Percentiles rank a stretch among this genome's conserved stretches.
Conservation (phyloP, 2,888 invertebrate species). For the Oxycera nigricornis region DNA sequence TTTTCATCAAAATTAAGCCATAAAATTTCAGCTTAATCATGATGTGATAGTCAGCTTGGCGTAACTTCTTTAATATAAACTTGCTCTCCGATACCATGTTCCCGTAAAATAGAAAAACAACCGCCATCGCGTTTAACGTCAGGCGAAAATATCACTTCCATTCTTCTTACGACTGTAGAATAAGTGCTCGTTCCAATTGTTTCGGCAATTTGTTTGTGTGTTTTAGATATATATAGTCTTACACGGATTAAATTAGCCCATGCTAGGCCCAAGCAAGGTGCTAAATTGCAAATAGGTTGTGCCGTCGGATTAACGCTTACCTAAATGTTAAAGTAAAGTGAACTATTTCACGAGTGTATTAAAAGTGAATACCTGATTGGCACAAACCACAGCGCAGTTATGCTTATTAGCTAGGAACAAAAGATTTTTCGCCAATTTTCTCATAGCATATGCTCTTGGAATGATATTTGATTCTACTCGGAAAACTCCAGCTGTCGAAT, state of each 20-base stretch:
- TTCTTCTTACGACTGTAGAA: constrained; percentile 56
- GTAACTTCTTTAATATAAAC: too few relatives aligned
- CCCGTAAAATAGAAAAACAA: too few relatives aligned
- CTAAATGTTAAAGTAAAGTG: neutral
- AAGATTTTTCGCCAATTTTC: constrained; percentile 66
- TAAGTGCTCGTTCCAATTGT: constrained; percentile 48
- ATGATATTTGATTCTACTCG: constrained; percentile 64
- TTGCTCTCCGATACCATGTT: too few relatives aligned
- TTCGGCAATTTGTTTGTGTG: constrained; percentile 54
- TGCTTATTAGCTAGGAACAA: constrained; percentile 65
- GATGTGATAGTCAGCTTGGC: too few relatives aligned
- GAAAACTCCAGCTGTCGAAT: constrained; percentile 78
- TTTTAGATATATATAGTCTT: constrained; percentile 64
- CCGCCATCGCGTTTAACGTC: constrained; percentile 64
- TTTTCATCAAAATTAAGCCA: too few relatives aligned
- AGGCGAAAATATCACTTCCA: constrained; percentile 68
- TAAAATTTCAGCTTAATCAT: too few relatives aligned
- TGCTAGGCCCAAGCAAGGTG: constrained; percentile 69
- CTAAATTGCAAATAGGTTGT: too few relatives aligned
- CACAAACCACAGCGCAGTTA: constrained; percentile 69
- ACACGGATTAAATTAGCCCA: constrained; percentile 73
- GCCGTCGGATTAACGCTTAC: too few relatives aligned
- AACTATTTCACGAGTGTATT: too few relatives aligned
- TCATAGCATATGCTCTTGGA: constrained; percentile 66
- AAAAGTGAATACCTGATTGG: constrained; percentile 73